Evolutionary conservation across 2,797 vertebrate genomes (phyloP).

Genomic region (Sebastolobus alascanus): DNA sequence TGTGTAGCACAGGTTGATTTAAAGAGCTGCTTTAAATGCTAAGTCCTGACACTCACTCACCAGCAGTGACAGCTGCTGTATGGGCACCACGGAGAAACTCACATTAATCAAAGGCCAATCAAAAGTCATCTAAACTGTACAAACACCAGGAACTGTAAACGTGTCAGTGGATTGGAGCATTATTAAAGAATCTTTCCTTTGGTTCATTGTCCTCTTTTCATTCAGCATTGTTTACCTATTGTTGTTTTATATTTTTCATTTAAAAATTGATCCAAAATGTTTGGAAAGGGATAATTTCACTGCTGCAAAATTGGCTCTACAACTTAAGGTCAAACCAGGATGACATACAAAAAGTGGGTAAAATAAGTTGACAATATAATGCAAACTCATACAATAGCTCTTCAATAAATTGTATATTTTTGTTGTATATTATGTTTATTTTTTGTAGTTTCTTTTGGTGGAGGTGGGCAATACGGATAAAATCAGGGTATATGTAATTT

Average conservation of each 20-base stretch:
- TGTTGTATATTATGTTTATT: too few species aligned
- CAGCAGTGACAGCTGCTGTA: slow-evolving; percentile 53
- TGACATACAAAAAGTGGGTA: neutral
- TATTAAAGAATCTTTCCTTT: neutral
- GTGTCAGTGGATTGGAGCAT: slow-evolving; percentile 16
- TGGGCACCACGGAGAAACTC: slow-evolving; percentile 11
- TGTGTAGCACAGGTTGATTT: slow-evolving; percentile 67
- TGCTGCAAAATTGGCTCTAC: neutral
- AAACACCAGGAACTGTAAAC: slow-evolving; percentile 30
- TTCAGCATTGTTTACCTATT: neutral
- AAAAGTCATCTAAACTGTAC: slow-evolving; percentile 42
- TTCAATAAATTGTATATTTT: neutral
- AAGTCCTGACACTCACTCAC: slow-evolving; percentile 71
- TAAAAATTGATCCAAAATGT: neutral
- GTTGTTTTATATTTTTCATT: neutral
- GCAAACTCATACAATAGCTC: neutral
- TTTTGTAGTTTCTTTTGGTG: too few species aligned
- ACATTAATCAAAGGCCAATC: slow-evolving; percentile 63
- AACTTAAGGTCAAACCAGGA: neutral
- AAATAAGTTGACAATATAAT: neutral
- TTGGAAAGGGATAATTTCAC: neutral
- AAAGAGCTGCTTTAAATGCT: slow-evolving; percentile 77
- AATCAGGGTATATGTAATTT: neutral
- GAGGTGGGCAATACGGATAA: neutral
- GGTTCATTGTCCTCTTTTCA: neutral